Evolutionary conservation across 2,888 invertebrate species (phyloP), one percentile per base, ranked within the genome.

Genomic region (Altica lythri): DNA sequence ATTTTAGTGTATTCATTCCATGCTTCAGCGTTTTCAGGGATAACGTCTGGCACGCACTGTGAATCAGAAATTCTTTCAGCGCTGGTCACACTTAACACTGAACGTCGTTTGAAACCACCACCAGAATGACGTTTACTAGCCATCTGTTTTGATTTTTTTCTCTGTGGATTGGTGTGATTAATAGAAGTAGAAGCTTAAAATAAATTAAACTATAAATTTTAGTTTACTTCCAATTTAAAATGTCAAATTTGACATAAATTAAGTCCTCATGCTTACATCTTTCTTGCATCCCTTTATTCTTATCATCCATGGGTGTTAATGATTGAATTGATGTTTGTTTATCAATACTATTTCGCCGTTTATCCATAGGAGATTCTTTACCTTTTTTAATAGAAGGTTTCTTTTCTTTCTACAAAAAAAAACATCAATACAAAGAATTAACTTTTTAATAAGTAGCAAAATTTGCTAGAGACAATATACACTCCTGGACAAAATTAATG

Each of bases 1-100:
- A 57, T 49, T 10, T 17, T 45, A 8, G 29, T 13, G 35, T 55
- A 67, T 1, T 34, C 19, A 27, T 40, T 60, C 65, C 65, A 66
- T 13, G 60, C 59, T 12, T 65, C 63, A 17, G 49, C 22, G 30
- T 59, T 59, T 34, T 62, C 64, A 1, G 64, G 64, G 6, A 65
- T 17, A 27, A 37, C 37, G 2, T 67, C 64, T 10, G 63, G 64
- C 18, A 64, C 10, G 4, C 55, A 52, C 5, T 10, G 9, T 8
- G 19, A 14, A 2, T 35, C 44, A 6, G 17, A 16, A 18, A 40
- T 13, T 13, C 12, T n/a, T 22, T 32, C 19, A 22, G 13, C 14
- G 44, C 30, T 27, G 18, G 9, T n/a, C 8, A n/a, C 12, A n/a
- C 30, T 30, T 13, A 17, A 29, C 9, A 40, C 2, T 2, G 30